Evolutionary conservation across 2,888 invertebrate genomes (phyloP).

Genomic region (Nasonovia ribisnigri): DNA sequence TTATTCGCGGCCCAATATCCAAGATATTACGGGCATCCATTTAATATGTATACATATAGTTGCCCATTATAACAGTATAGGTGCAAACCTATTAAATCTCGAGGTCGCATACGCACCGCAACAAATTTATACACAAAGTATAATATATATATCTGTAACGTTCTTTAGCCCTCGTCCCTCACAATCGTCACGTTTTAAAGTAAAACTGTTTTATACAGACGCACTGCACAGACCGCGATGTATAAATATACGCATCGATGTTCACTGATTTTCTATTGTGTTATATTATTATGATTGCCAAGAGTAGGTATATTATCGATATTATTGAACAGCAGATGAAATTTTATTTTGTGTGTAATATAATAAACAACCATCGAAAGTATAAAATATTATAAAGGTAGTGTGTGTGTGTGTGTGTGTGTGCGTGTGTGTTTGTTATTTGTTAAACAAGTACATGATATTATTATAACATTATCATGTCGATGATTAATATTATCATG

Average conservation of each 20-base stretch:
- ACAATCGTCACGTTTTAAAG: not conserved
- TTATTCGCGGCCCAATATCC: not conserved
- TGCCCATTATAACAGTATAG: not conserved
- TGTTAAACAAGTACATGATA: not conserved
- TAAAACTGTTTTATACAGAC: not conserved
- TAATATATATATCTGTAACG: not conserved
- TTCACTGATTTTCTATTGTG: not conserved
- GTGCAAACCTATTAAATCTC: not conserved
- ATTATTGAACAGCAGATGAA: not conserved
- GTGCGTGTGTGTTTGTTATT: not conserved
- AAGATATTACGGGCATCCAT: not conserved
- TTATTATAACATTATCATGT: not conserved
- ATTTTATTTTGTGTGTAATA: not conserved
- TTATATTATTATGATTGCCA: not conserved
- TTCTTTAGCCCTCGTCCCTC: not conserved
- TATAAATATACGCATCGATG: not conserved
- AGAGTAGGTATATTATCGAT: not conserved
- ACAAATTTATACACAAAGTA: not conserved
- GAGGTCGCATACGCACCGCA: not conserved
- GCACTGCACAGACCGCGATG: not conserved
- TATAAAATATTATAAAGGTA: not conserved
- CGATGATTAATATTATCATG: not conserved
- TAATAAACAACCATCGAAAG: not conserved
- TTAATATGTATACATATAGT: too few relatives aligned
- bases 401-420: too few relatives aligned